Conservation (phyloP, 2,113 vertebrate genomes). For the Ariopsis seemanni region DNA sequence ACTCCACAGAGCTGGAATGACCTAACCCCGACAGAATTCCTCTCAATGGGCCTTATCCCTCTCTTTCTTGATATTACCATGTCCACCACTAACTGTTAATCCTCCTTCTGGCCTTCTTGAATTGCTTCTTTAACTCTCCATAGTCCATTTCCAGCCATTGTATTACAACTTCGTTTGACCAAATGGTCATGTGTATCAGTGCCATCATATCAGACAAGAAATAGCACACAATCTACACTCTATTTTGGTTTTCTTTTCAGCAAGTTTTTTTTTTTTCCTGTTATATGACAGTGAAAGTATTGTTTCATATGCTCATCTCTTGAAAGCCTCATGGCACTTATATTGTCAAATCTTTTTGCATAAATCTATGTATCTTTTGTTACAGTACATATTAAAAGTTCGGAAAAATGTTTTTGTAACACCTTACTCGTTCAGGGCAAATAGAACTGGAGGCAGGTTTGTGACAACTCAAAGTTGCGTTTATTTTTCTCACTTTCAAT, state of each 20-base stretch:
- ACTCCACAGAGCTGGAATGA: conserved; percentile 56
- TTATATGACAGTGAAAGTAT: background rate
- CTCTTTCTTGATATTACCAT: conserved; percentile 7
- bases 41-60: conserved; percentile 52
- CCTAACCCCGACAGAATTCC: conserved; percentile 60
- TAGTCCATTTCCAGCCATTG: background rate
- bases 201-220: background rate
- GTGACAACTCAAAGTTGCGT: too few relatives aligned
- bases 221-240: background rate
- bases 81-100: conserved; percentile 44
- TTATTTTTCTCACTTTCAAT: too few relatives aligned
- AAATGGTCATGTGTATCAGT: background rate
- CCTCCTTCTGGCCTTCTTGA: conserved; percentile 59
- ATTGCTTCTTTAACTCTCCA: conserved; percentile 24
- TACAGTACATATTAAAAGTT: background rate
- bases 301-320: background rate
- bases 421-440: too few relatives aligned
- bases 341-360: background rate
- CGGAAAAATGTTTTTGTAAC: background rate
- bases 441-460: too few relatives aligned
- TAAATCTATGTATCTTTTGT: background rate
- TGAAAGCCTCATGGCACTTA: too few relatives aligned
- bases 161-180: background rate
- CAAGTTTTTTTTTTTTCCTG: background rate
- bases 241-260: background rate